A percentile compares a stretch with the other conserved stretches of the same genome.
These are phyloP conservation scores for Mustelus asterias DNA, from an alignment of 2,113 vertebrate species.

Conservation along the genomic window DNA sequence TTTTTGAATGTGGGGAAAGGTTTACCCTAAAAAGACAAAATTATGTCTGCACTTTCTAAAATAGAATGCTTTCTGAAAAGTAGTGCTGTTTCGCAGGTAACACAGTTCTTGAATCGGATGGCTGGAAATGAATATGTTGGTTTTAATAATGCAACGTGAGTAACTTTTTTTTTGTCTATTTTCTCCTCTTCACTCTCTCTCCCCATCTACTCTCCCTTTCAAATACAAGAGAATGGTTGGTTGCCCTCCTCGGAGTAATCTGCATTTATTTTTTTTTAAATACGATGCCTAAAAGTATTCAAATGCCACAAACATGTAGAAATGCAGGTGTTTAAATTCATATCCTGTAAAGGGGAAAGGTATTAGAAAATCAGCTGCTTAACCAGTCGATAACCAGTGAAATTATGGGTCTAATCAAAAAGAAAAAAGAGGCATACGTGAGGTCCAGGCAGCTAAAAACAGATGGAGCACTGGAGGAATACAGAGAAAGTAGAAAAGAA, in stretches of 20 bases:
- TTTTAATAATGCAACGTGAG: slow-evolving; percentile 99
- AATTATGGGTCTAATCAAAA: too few species aligned
- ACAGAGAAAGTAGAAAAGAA: too few species aligned
- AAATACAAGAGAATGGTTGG: not conserved
- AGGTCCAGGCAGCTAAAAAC: too few species aligned
- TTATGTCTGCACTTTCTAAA: not conserved
- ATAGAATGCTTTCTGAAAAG: not conserved
- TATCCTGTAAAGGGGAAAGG: not conserved
- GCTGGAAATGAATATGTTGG: slow-evolving; percentile 97
- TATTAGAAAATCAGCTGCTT: too few species aligned
- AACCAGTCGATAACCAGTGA: too few species aligned
- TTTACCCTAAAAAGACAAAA: not conserved
- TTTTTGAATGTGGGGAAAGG: not conserved
- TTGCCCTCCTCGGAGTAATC: not conserved
- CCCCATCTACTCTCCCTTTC: not conserved
- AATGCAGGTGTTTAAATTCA: not conserved
- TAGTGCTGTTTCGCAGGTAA: slow-evolving; percentile 64
- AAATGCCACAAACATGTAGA: not conserved
- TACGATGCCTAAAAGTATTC: not conserved
- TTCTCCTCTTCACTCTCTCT: not conserved
- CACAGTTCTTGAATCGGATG: slow-evolving; percentile 98
- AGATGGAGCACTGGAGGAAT: too few species aligned
- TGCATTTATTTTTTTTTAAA: not conserved
- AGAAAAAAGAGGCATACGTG: too few species aligned
- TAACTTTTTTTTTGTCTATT: slow-evolving; percentile 42